Evolutionary conservation across 2,797 vertebrate genomes (phyloP), one percentile per base, ranked within the genome.

Genomic region (Dipus sagitta): DNA sequence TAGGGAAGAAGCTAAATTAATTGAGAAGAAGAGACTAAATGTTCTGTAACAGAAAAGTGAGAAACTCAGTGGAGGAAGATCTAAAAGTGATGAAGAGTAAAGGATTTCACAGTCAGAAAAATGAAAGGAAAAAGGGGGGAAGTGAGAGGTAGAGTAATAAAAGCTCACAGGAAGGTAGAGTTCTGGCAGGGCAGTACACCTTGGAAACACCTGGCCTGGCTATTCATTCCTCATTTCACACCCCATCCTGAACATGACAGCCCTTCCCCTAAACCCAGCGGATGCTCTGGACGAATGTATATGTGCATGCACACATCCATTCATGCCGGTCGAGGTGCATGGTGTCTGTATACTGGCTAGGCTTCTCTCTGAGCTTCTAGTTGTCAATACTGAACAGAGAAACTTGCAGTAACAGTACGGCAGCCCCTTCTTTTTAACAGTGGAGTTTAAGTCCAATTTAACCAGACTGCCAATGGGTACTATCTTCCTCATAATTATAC

Each of bases 391-490:
- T n/a, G 26, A 52, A 47, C 4, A 21, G 0, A 81, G 30, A 54
- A 71, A n/a, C 15, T 14, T 23, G 2, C 17, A 54, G 26, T 71
- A 54, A 13, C 26, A 5, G 7, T 13, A 42, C 71, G 26, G 6
- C 3, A 15, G 28, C 34, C 4, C 47, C 62, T 34, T 21, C 11
- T 76, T 38, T 13, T 21, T 6, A 0, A 2, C 4, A 32, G 26
- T 9, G 6, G n/a, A 75, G 0, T 24, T 17, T 34, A 52, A 38
- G n/a, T 15, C 64, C 28, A 52, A 32, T 28, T 58, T 42, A 12
- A 28, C 15, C 12, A 52, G 21, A n/a, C 58, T 77, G 32, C 54
- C 1, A 21, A 0, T 6, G 15, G 7, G 9, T 1, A 6, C 2
- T 4, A 24, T 11, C 64, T 7, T 70, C 21, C 64, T 12, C n/a